These are phyloP conservation scores for Synaphobranchus kaupii DNA, from an alignment of 2,797 vertebrate species.

Conservation along the genomic window DNA sequence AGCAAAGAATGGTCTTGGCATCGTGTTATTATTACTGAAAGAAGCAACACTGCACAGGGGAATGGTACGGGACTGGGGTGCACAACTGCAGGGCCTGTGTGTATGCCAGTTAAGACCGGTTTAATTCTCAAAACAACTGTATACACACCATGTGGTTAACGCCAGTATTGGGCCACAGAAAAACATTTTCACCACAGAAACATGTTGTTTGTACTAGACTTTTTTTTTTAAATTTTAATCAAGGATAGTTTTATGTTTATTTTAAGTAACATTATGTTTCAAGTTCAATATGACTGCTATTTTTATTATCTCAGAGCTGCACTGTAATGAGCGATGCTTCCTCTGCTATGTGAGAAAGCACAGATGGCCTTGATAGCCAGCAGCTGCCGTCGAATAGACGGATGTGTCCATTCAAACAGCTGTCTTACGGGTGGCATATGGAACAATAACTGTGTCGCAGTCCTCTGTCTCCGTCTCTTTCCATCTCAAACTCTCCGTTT, in stretches of 20 bases:
- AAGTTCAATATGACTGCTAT: neutral
- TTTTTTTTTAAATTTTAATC: neutral
- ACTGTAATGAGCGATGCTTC: neutral
- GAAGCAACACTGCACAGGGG: neutral
- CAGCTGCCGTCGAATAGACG: neutral
- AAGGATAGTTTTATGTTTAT: neutral
- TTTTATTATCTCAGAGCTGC: neutral
- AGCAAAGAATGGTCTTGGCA: neutral
- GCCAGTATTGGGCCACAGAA: neutral
- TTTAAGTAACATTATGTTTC: neutral
- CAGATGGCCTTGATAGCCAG: too few relatives aligned
- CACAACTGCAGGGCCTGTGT: neutral
- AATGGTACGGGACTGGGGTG: neutral
- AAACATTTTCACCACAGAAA: neutral
- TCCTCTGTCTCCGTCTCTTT: neutral
- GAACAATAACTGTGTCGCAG: neutral
- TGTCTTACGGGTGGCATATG: neutral
- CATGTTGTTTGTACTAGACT: neutral
- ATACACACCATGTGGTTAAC: neutral
- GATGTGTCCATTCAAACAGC: neutral
- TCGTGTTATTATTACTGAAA: neutral
- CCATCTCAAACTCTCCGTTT: conserved; percentile 19
- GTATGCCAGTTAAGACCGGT: neutral
- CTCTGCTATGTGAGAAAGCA: neutral
- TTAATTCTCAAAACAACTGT: neutral